Evolutionary conservation across 2,888 invertebrate species (phyloP), one percentile per base, ranked within the genome.

Genomic region (Morinoia aosen): DNA sequence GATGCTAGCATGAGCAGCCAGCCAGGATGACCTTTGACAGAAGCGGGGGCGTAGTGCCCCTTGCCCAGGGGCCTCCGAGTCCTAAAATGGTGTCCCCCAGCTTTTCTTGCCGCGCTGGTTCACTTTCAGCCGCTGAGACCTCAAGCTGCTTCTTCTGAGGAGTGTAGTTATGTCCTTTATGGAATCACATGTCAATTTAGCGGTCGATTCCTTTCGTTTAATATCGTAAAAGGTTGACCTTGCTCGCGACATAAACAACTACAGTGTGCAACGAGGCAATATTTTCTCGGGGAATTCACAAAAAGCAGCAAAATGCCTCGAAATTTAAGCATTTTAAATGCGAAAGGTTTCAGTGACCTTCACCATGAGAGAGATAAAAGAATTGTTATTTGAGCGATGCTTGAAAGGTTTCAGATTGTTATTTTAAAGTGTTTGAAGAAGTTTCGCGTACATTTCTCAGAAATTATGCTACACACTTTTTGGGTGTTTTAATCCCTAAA

Each of bases 1-100:
- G 93, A 93, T 93, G 93, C 57, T 93, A 33, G 93, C 57, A 16
- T 93, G 93, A 57, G 93, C 93, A 93, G 58, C 93, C 58, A 93
- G 93, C 57, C 93, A 33, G 25, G 93, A 39, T 93, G 93, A 93
- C 93, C 93, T 93, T 57, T 93, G 93, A 56, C 93, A 39, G 48
- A 48, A 56, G 57, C n/a, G 58, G 93, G 93, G 93, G 93, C 93
- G 93, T 56, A 58, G 93, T 48, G 56, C 93, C 93, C 93, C 48
- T 93, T 93, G 57, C 48, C 56, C 57, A 57, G 93, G 33, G 57
- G 93, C 93, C 93, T 57, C 58, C 12, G 93, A 48, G 40, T 33
- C 90, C 48, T 90, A 90, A 90, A 90, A 90, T 90, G 90, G 90
- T 90, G 90, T 48, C 48, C 16, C 40, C 8, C 90, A 16, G 40